A percentile compares a stretch with the other conserved stretches of the same genome.
Evolutionary conservation across 2,888 invertebrate species (phyloP).

Genomic region (Alloscopus bannaensis): DNA sequence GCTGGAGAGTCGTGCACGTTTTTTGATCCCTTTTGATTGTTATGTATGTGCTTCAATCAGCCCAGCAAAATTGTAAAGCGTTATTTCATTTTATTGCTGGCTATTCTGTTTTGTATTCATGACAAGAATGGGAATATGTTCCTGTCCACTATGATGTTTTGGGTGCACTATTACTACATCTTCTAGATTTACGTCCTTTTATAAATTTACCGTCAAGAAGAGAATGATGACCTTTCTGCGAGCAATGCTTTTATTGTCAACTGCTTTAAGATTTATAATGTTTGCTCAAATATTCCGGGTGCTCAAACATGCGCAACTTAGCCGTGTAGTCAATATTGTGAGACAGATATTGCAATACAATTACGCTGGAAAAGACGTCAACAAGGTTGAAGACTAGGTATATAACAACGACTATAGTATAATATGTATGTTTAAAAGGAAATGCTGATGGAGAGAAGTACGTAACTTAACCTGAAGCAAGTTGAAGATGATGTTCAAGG

Average conservation of each 20-base stretch:
- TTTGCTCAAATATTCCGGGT: not conserved
- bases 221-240: conserved; percentile 34
- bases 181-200: conserved; percentile 25
- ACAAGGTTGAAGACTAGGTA: no score
- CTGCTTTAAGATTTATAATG: conserved; percentile 22
- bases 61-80: conserved; percentile 46
- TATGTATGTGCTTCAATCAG: conserved; percentile 41
- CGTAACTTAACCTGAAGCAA: no score
- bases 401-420: no score
- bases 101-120: conserved; percentile 12
- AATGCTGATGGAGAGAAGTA: no score
- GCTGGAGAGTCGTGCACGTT: conserved; percentile 1
- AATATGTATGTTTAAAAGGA: no score
- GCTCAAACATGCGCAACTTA: no score
- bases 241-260: conserved; percentile 26
- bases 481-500: no score
- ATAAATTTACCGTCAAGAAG: conserved; percentile 20
- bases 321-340: no score
- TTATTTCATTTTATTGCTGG: conserved; percentile 51
- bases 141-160: conserved; percentile 4
- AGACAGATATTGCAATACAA: no score
- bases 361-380: no score
- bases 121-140: not conserved
- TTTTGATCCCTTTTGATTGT: conserved; percentile 54
- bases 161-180: conserved; percentile 21